Evolutionary conservation across 1,140 invertebrate genomes (phyloP), one percentile per base, ranked within the genome.

Genomic region (Pinna nobilis): DNA sequence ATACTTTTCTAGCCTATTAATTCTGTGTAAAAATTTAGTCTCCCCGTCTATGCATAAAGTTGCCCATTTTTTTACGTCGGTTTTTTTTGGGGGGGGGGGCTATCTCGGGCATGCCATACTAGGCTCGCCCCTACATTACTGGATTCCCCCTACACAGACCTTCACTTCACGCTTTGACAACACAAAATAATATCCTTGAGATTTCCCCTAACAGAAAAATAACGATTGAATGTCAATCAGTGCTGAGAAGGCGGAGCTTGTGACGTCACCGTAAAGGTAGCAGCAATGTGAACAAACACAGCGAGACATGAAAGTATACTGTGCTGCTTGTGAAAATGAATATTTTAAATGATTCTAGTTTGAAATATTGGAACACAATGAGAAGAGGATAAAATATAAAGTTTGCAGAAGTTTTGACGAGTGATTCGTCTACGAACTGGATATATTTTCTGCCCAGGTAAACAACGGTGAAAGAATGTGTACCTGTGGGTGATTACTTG

Each of bases 241-340:
- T 57, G 33, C 33, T 33, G 30, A 33, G 53, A 57, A 57, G 53
- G 53, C 53, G 53, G 53, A 33, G 28, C 53, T 57, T 51, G 53
- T 57, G 53, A 57, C 53, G 53, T 57, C 53, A 57, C 53, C 30
- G n/a, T n/a, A 30, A 57, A 57, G 53, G 53, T 57, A 57, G 53
- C 53, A 57, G 53, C 25, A 57, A 57, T 57, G 53, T 57, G 53
- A 57, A 57, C 53, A 57, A 57, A 57, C 53, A 57, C 15, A 33
- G 37, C 28, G 32, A 33, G 9, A 3, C 20, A 25, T n/a, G 37
- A 23, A 53, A 11, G 30, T 57, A 57, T 33, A 18, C 30, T 33
- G 37, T 30, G 20, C 53, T 30, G 37, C 30, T n/a, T 33, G 37
- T 32, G 53, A 33, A 33, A 33, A n/a, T 57, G 30, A 57, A 57